Conservation (phyloP, 2,888 invertebrate species). For the Agrilus mali region DNA sequence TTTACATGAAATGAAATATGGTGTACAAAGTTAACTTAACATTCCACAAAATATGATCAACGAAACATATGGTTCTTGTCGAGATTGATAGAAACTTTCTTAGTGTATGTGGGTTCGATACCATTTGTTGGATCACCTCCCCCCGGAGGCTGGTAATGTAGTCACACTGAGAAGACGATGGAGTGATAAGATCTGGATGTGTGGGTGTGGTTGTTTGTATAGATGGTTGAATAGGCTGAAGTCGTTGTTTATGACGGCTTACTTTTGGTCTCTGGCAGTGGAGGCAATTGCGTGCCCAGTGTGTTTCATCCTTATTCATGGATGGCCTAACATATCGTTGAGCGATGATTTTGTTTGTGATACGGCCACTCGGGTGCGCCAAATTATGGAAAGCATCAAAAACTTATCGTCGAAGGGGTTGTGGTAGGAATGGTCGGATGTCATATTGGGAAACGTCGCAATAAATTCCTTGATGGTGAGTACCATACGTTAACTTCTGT, state of each 20-base stretch:
- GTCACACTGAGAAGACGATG: no score
- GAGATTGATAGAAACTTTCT: no score
- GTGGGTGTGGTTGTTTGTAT: constrained; percentile 13
- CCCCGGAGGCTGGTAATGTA: no score
- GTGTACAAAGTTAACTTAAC: no score
- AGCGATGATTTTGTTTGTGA: constrained; percentile 14
- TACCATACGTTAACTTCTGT: no score
- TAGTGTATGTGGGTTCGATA: no score
- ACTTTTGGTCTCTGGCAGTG: constrained; percentile 23
- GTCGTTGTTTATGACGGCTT: constrained; percentile 17
- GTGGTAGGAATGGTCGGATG: constrained; percentile 14
- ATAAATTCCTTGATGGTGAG: constrained; percentile 1
- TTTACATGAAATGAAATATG: no score
- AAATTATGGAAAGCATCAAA: constrained; percentile 11
- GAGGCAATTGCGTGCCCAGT: constrained; percentile 21
- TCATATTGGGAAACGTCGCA: constrained; percentile 4
- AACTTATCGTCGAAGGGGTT: constrained; percentile 8
- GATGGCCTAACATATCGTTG: constrained; percentile 18
- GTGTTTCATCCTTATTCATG: constrained; percentile 17
- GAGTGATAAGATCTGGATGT: constrained; percentile 15
- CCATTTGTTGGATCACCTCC: no score
- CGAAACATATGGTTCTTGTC: no score
- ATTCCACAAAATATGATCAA: no score
- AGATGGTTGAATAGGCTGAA: no score
- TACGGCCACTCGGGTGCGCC: constrained; percentile 12